Evolutionary conservation across 1,140 invertebrate genomes (phyloP).

Genomic region (Hestina assimilis): DNA sequence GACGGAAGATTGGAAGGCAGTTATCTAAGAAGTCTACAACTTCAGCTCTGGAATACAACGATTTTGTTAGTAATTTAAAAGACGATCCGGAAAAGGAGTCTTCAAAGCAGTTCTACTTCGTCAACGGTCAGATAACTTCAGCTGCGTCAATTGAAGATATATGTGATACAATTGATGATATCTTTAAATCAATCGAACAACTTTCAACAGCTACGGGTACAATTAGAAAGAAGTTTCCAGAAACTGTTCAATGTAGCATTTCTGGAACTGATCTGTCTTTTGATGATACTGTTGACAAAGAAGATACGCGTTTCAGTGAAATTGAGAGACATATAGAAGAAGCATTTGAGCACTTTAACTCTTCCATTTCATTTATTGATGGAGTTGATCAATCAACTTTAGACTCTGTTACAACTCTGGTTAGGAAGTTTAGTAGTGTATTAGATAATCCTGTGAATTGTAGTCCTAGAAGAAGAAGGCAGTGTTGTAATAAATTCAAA

Average conservation of each 20-base stretch:
- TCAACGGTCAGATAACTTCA: conserved; percentile 55
- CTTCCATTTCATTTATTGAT: conserved; percentile 35
- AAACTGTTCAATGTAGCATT: conserved; percentile 56
- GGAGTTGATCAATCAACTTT: conserved; percentile 37
- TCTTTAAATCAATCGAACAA: conserved; percentile 64
- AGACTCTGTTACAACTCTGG: conserved; percentile 58
- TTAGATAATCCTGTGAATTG: conserved; percentile 41
- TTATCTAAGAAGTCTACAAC: conserved; percentile 42
- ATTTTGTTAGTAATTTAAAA: conserved; percentile 49
- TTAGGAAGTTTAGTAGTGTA: conserved; percentile 54
- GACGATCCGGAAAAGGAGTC: conserved; percentile 32
- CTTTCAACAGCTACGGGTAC: conserved; percentile 48
- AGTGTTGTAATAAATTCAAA: conserved; percentile 55
- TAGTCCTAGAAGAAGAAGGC: conserved; percentile 40
- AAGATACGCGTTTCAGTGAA: conserved; percentile 33
- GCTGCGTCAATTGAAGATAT: conserved; percentile 60
- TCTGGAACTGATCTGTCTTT: conserved; percentile 53
- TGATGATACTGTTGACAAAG: conserved; percentile 49
- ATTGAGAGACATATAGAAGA: conserved; percentile 59
- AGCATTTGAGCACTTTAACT: conserved; percentile 49
- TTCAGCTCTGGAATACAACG: conserved; percentile 44
- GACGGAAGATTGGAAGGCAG: conserved; percentile 45
- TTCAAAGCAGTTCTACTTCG: conserved; percentile 42
- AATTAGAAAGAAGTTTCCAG: conserved; percentile 39
- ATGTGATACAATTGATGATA: conserved; percentile 58